Evolutionary conservation across 2,113 vertebrate genomes (phyloP).

Genomic region (Bagarius yarrelli): DNA sequence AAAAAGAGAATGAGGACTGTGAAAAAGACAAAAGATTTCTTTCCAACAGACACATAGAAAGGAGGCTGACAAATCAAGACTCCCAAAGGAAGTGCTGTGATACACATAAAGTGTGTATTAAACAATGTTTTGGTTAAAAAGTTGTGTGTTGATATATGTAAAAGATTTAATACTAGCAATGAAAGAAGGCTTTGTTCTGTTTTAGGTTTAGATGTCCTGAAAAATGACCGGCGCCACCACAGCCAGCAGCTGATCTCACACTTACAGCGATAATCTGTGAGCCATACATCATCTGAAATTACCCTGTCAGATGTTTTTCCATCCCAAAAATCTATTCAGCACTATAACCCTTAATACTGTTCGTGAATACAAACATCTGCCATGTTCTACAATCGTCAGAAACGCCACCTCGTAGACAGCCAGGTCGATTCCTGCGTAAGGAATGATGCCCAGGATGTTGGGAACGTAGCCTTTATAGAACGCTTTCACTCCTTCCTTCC

Average conservation of each 20-base stretch:
- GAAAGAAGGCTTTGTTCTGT: neutral
- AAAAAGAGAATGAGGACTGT: neutral
- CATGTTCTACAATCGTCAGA: neutral
- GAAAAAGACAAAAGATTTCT: neutral
- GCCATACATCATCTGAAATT: conserved; percentile 7
- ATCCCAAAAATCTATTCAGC: neutral
- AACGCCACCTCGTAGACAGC: conserved; percentile 85
- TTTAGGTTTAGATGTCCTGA: neutral
- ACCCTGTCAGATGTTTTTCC: conserved; percentile 5
- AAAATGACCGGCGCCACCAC: neutral
- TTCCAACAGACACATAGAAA: neutral
- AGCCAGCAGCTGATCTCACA: neutral
- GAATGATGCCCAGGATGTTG: conserved; percentile 95
- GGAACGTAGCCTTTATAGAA: conserved; percentile 98
- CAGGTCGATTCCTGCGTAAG: conserved; percentile 95
- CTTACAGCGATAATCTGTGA: neutral
- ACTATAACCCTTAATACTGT: neutral
- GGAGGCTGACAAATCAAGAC: neutral
- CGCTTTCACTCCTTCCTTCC: conserved; percentile 85
- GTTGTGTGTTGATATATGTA: neutral
- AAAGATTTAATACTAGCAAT: neutral
- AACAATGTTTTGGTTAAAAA: neutral
- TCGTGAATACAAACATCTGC: conserved; percentile 2
- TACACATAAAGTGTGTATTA: neutral
- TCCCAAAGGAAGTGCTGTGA: neutral